These are phyloP conservation scores for Bovichtus variegatus DNA, from an alignment of 2,797 vertebrate genomes.

Conservation along the genomic window DNA sequence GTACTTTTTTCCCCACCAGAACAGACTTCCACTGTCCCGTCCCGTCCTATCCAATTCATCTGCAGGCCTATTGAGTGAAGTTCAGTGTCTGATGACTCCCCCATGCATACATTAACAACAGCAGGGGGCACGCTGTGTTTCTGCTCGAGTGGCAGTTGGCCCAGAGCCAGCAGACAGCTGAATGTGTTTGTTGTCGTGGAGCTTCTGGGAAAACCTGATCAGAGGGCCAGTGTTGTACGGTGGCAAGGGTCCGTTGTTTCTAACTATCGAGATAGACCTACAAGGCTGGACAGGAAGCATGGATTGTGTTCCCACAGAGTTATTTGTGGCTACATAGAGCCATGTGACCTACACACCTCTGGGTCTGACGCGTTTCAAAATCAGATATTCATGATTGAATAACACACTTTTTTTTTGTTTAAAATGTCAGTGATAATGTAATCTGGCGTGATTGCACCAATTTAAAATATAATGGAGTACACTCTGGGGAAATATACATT, in stretches of 20 bases:
- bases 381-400: too few relatives aligned
- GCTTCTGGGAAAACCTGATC: constrained; percentile 56
- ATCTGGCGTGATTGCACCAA: not conserved
- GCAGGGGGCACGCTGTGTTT: constrained; percentile 1
- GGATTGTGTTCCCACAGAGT: constrained; percentile 30
- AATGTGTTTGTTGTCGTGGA: constrained; percentile 25
- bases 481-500: not conserved
- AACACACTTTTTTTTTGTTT: not conserved
- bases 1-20: not conserved
- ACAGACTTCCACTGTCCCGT: not conserved
- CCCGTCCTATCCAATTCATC: not conserved
- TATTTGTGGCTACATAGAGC: constrained; percentile 1
- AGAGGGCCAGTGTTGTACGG: not conserved
- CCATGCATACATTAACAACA: constrained; percentile 32
- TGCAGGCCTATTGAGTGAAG: constrained; percentile 1
- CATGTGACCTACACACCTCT: not conserved
- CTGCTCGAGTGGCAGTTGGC: constrained; percentile 15
- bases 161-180: constrained; percentile 49
- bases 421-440: not conserved
- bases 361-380: not conserved
- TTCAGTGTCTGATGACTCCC: constrained; percentile 7
- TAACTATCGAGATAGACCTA: constrained; percentile 4
- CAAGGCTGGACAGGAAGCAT: constrained; percentile 23
- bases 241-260: constrained; percentile 46
- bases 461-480: not conserved